Conservation (phyloP, 2,797 vertebrate genomes). For the Gorsachius magnificus region DNA sequence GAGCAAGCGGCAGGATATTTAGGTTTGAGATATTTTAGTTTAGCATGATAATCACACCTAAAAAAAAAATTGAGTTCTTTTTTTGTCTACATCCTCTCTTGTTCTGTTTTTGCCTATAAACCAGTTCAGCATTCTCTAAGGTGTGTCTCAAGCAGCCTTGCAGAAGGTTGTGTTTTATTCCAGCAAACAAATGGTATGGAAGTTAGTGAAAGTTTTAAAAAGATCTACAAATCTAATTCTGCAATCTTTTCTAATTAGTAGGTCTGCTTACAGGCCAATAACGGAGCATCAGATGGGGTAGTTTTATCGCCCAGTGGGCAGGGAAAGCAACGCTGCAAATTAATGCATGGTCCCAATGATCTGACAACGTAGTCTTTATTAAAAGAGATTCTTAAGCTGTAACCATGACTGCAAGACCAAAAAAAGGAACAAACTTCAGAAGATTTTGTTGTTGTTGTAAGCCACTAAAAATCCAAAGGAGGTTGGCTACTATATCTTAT, state of each 20-base stretch:
- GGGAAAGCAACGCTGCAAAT: background rate
- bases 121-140: background rate
- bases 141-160: background rate
- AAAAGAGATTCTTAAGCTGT: background rate
- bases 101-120: background rate
- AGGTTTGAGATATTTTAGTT: background rate
- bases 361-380: rapidly evolving
- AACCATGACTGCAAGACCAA: background rate
- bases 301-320: background rate
- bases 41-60: background rate
- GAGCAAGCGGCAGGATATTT: background rate
- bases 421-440: rapidly evolving
- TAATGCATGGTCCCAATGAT: background rate
- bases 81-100: background rate
- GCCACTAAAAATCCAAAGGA: background rate
- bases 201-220: background rate
- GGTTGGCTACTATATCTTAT: background rate
- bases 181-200: background rate
- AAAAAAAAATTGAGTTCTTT: background rate
- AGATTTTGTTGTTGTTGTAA: background rate
- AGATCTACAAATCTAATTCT: background rate
- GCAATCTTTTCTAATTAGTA: background rate
- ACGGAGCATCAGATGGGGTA: rapidly evolving
- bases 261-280: background rate
- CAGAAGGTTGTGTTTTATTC: background rate